phyloP scores from a whole-genome alignment of 2,113 vertebrate species.

The Orycteropus afer region DNA sequence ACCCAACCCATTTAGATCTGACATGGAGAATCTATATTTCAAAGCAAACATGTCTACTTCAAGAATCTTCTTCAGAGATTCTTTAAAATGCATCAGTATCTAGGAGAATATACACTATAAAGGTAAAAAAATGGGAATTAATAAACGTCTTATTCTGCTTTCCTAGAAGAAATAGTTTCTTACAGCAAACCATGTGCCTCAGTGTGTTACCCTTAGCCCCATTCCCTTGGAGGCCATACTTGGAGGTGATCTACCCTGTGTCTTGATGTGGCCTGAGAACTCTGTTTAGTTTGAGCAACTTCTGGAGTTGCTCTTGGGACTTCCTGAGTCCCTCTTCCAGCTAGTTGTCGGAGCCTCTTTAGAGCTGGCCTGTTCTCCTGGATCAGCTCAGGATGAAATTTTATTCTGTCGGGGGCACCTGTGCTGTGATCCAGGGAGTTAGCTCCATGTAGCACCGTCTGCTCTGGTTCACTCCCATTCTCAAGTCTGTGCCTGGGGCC shows the following conservation, averaged over 20 bases:
- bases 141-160: neutral
- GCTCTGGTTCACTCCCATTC: neutral
- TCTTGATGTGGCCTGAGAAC: neutral
- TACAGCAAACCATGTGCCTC: neutral
- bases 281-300: neutral
- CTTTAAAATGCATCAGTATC: neutral
- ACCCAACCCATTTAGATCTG: neutral
- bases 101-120: neutral
- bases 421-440: neutral
- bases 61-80: neutral
- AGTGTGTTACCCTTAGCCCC: neutral
- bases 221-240: neutral
- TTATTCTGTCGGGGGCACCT: neutral
- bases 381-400: neutral
- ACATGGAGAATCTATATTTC: neutral
- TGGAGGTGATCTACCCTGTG: neutral
- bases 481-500: neutral
- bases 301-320: neutral
- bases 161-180: neutral
- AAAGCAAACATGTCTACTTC: neutral
- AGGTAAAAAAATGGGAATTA: neutral
- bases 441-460: neutral
- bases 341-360: neutral
- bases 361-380: neutral
- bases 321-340: neutral